Evolutionary conservation across 2,797 vertebrate species (phyloP), one percentile per base, ranked within the genome.

Genomic region (Schizothorax lantsangensis): DNA sequence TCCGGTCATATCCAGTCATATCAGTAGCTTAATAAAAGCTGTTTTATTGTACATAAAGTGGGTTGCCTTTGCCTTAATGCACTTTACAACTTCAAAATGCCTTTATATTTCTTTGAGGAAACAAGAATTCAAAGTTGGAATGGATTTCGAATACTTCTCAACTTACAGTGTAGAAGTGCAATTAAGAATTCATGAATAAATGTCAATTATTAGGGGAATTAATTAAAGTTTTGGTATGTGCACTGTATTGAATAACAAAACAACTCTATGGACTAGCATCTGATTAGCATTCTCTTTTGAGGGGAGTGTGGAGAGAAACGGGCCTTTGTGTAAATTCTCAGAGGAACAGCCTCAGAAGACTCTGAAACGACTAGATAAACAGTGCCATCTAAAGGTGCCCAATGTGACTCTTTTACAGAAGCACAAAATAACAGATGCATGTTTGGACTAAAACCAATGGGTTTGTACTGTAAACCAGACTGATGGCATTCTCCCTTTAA

Each of bases 361-460:
- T 59, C 62, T 71, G 49, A 54, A 54, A 45, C 1, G 12, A 7
- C 69, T 79, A 74, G 80, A 83, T 57, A 69, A 84, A 85, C 62
- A 89, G 83, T 64, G 79, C 57, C 83, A 85, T 72, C 83, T 87
- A 87, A 74, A 87, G 86, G 33, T 49, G 64, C 49, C n/a, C 62
- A 52, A 19, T 19, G 38, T 52, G 15, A 72, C 57, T 64, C 72
- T 78, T 54, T 84, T 38, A 47, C 59, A 38, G 47, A 66, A 6
- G 1, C 17, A 36, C 30, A 75, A n/a, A 45, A 75, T 14, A 43
- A 49, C 57, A 64, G 9, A 68, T 15, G 54, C 45, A 84, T 17
- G 33, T 79, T 71, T 30, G 15, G 10, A 33, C 2, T 43, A 78
- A 49, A 78, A 52, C 47, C 17, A 40, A 40, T 62, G n/a, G 23